These are phyloP conservation scores for Pantherophis guttatus DNA, from an alignment of 2,113 vertebrate species.

Conservation along the genomic window DNA sequence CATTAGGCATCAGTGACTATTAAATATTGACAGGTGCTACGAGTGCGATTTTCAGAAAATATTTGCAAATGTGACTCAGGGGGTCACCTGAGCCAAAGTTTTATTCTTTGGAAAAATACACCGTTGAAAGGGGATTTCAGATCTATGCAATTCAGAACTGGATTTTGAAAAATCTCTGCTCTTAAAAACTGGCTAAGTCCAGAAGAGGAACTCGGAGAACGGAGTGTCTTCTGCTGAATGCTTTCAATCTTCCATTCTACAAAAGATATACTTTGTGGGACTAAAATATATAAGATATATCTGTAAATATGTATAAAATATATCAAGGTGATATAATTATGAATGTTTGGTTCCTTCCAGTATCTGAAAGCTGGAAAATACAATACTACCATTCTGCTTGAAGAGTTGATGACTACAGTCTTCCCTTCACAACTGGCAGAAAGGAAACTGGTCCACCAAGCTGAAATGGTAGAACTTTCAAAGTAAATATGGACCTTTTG, in stretches of 20 bases:
- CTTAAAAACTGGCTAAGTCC: not conserved
- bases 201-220: not conserved
- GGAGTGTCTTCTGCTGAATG: not conserved
- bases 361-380: constrained; percentile 85
- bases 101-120: not conserved
- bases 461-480: constrained; percentile 86
- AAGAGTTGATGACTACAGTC: constrained; percentile 75
- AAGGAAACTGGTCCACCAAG: constrained; percentile 76
- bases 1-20: not conserved
- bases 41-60: not conserved
- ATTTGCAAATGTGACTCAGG: not conserved
- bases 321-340: not conserved
- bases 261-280: not conserved
- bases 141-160: not conserved
- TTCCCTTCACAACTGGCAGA: constrained; percentile 80
- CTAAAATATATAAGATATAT: not conserved
- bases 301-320: not conserved
- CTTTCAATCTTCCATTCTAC: not conserved
- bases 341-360: constrained; percentile 59
- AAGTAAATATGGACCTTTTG: constrained; percentile 68
- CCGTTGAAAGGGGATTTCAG: not conserved
- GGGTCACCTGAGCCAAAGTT: not conserved
- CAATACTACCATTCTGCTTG: constrained; percentile 74
- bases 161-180: not conserved
- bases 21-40: not conserved